Conservation (phyloP, 2,113 vertebrate species). For the Narcine bancroftii region DNA sequence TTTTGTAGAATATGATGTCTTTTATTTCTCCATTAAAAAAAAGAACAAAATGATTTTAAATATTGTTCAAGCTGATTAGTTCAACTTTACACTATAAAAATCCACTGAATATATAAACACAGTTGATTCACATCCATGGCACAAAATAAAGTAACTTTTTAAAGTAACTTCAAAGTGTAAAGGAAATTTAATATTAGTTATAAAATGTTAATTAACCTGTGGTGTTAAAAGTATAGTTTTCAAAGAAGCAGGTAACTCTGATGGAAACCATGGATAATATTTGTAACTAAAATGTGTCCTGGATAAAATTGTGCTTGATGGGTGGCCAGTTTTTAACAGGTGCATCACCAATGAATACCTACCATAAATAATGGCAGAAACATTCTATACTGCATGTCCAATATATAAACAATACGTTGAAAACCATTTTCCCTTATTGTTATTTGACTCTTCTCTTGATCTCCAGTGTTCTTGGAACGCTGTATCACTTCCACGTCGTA, state of each 20-base stretch:
- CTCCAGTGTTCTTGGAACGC: background rate
- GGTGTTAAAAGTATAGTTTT: background rate
- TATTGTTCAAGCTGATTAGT: background rate
- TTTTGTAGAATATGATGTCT: background rate
- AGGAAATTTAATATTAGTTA: constrained; percentile 15
- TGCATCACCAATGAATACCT: constrained; percentile 14
- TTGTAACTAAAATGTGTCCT: constrained; percentile 32
- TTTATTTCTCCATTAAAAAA: background rate
- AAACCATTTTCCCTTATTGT: background rate
- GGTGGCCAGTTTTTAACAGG: constrained; percentile 31
- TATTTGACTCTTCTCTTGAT: background rate
- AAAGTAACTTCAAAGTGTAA: background rate
- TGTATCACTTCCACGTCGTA: background rate
- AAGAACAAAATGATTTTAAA: background rate
- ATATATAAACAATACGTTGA: background rate
- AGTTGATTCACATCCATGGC: background rate
- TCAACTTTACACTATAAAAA: background rate
- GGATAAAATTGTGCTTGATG: background rate
- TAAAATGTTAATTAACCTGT: background rate
- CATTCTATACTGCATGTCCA: background rate
- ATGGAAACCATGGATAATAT: constrained; percentile 20
- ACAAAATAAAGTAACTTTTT: background rate
- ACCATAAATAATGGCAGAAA: background rate
- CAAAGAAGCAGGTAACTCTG: constrained; percentile 5
- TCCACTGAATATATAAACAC: background rate